phyloP scores from a whole-genome alignment of 2,113 vertebrate species.

The Syngnathus typhle region DNA sequence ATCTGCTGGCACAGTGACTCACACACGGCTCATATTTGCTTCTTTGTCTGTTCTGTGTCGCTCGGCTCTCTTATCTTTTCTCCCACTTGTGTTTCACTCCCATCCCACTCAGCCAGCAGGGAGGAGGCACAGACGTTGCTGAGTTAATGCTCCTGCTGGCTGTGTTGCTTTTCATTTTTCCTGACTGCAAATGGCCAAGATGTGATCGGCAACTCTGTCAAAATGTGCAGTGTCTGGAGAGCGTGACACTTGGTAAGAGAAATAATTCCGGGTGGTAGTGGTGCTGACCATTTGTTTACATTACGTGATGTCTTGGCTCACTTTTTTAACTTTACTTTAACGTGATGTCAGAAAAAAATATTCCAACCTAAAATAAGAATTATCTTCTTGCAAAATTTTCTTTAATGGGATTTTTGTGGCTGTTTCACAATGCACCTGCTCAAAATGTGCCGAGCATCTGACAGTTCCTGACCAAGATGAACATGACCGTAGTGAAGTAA shows the following conservation, averaged over 20 bases:
- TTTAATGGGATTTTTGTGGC: too few species aligned
- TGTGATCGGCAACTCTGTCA: slow-evolving; percentile 30
- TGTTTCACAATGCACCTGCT: too few species aligned
- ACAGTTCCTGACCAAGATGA: too few species aligned
- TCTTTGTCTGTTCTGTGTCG: slow-evolving; percentile 31
- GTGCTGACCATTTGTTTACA: neutral
- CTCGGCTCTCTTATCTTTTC: slow-evolving; percentile 39
- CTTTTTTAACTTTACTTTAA: neutral
- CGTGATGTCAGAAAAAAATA: neutral
- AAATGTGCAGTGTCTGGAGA: slow-evolving; percentile 11
- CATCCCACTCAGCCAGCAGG: slow-evolving; percentile 57
- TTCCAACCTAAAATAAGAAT: neutral
- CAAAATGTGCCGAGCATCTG: too few species aligned
- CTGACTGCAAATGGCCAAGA: slow-evolving; percentile 43
- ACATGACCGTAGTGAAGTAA: too few species aligned
- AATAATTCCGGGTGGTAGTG: neutral
- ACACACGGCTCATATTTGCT: slow-evolving; percentile 18
- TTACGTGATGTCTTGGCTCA: slow-evolving; percentile 1
- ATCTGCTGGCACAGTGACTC: slow-evolving; percentile 31
- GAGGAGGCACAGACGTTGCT: slow-evolving; percentile 41
- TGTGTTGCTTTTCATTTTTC: slow-evolving; percentile 38
- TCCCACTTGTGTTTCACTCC: slow-evolving; percentile 51
- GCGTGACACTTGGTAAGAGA: slow-evolving; percentile 20
- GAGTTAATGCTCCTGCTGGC: slow-evolving; percentile 52
- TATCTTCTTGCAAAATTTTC: neutral